Evolutionary conservation across 2,797 vertebrate species (phyloP).

Genomic region (Ficedula albicollis): DNA sequence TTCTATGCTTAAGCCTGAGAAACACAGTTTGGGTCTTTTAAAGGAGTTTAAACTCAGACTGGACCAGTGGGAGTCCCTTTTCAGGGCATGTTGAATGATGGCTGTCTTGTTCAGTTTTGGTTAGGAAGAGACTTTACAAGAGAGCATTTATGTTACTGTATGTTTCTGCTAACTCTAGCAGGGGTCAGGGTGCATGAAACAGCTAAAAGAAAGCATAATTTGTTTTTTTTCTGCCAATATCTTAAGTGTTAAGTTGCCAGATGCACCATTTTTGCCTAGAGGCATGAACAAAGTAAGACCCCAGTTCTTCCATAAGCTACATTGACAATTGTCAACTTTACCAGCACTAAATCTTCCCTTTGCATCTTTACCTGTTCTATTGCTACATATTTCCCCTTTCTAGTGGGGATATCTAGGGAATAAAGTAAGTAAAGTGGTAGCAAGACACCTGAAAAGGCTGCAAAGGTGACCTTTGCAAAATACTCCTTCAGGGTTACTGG

Average conservation of each 20-base stretch:
- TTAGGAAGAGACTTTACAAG: neutral
- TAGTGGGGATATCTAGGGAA: neutral
- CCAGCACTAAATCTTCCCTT: neutral
- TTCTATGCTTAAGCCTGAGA: neutral
- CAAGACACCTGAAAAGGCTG: neutral
- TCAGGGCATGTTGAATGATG: neutral
- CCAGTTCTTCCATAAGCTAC: accelerated
- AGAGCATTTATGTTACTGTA: neutral
- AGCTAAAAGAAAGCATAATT: neutral
- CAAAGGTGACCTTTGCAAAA: neutral
- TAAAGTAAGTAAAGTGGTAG: neutral
- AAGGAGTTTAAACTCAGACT: neutral
- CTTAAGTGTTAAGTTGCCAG: neutral
- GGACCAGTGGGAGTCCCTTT: neutral
- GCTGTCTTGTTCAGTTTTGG: neutral
- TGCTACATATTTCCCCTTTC: neutral
- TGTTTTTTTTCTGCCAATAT: neutral
- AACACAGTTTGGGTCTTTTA: neutral
- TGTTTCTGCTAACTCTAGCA: neutral
- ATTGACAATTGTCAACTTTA: neutral
- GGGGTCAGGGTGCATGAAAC: accelerated
- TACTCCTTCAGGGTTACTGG: conserved; percentile 12
- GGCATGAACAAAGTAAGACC: neutral
- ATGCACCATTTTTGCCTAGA: neutral
- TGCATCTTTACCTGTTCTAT: neutral